Base-by-base conservation (phyloP, 92 coral and sea anemone genomes). In the Palythoa heliodiscus region DNA sequence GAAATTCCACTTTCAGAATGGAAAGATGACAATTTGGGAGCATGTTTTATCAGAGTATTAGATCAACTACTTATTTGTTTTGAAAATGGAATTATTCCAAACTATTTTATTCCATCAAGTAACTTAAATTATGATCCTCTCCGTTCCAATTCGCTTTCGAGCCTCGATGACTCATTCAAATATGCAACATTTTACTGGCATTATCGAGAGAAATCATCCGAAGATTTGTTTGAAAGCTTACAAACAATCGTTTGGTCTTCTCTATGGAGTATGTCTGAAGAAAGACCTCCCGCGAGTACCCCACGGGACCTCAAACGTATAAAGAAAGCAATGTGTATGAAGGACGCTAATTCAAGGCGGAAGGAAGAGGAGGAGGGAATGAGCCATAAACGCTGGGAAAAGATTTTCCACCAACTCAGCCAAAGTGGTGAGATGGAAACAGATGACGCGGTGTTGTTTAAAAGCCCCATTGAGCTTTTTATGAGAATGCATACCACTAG, bases 11-110 rank as follows among this genome's bases (percentile, higher is more conserved):
- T 7, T 17, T 58, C 71, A 60, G 55, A 78, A 78, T 78, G 83
- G 83, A 78, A 37, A 12, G 83, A 78, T 60, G 83, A 78, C 19
- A 78, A 43, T 78, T 48, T 78, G 37, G 83, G 83, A 35, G 52
- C 12, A 12, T 61, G 71, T 61, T 78, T 78, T 23, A 78, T 78
- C 52, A 7, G 20, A 9, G 83, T 78, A 35, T 60, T 78, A 37
- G 23, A 61, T 29, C 57, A 78, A 13, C 25, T 78, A 17, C 37
- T 78, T 38, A 2, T 35, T 12, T 78, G 58, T 71, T 38, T 78
- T 23, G 71, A 58, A 15, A 57, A 61, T 24, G 54, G 43, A 20
- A 19, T 5, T 11, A 48, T 74, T 74, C 78, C 78, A 74, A 74
- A 74, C 43, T 74, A 50, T 19, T 74, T 74, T 22, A 74, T 74